Evolutionary conservation across 2,113 vertebrate species (phyloP).

Genomic region (Myrmophylax atrothorax): DNA sequence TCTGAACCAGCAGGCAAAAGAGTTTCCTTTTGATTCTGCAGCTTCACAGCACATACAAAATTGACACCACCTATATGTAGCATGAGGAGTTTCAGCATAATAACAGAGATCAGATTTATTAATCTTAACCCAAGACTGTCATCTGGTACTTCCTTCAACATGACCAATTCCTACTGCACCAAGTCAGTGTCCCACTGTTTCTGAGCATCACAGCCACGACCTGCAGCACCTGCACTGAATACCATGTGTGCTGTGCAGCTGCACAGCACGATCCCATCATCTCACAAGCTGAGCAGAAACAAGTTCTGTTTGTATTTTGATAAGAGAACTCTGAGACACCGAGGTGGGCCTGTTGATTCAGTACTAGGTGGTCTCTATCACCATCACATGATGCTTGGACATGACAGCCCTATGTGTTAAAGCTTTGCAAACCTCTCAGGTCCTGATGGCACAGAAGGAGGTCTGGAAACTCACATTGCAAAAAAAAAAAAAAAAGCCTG

Average conservation of each 20-base stretch:
- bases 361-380: not conserved
- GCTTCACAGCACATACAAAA: not conserved
- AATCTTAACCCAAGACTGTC: not conserved
- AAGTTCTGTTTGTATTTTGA: not conserved
- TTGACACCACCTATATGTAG: not conserved
- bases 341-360: not conserved
- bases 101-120: not conserved
- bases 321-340: not conserved
- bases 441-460: not conserved
- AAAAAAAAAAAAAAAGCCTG: not conserved
- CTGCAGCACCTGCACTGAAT: not conserved
- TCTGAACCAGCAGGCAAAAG: not conserved
- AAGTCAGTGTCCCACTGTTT: not conserved
- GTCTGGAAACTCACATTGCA: accelerated
- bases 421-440: not conserved
- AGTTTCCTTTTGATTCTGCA: not conserved
- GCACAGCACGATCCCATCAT: not conserved
- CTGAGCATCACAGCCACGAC: not conserved
- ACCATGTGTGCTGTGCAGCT: not conserved
- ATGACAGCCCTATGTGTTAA: accelerated
- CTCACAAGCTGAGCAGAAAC: not conserved
- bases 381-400: accelerated
- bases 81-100: not conserved
- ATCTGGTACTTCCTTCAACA: not conserved
- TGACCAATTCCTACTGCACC: not conserved